Percentiles rank a stretch among this genome's conserved stretches.
phyloP scores from a whole-genome alignment of 2,888 invertebrate species.

The Cyclophora albipunctata region DNA sequence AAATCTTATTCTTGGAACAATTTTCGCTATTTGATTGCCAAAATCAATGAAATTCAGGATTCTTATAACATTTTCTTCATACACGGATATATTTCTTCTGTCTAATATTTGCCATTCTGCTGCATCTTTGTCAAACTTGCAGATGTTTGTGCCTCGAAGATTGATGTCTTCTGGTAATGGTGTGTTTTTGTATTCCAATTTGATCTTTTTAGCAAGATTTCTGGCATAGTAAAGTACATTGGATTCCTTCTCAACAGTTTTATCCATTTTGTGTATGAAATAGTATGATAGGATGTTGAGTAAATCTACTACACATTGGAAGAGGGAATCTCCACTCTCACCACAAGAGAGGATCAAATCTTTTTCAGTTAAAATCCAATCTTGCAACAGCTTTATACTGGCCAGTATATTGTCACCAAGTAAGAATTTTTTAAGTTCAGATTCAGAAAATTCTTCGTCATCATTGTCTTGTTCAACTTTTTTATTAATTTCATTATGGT shows the following conservation, averaged over 20 bases:
- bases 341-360: constrained; percentile 86
- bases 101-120: constrained; percentile 81
- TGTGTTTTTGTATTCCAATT: constrained; percentile 77
- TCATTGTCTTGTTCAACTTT: constrained; percentile 12
- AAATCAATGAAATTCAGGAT: constrained; percentile 86
- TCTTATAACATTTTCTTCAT: constrained; percentile 84
- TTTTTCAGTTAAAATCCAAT: constrained; percentile 88
- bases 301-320: constrained; percentile 86
- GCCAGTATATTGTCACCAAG: constrained; percentile 77
- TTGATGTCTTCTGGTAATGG: constrained; percentile 86
- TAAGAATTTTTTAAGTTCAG: constrained; percentile 75
- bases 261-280: constrained; percentile 49
- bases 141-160: constrained; percentile 80
- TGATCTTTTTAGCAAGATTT: constrained; percentile 61
- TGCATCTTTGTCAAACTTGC: constrained; percentile 79
- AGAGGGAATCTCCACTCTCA: constrained; percentile 84
- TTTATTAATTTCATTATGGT: constrained; percentile 17
- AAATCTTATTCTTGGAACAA: constrained; percentile 80
- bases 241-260: constrained; percentile 31
- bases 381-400: constrained; percentile 85
- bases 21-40: constrained; percentile 81
- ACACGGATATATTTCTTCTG: constrained; percentile 68
- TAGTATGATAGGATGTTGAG: constrained; percentile 87
- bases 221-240: constrained; percentile 48
- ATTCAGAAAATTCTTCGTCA: constrained; percentile 54